Percentiles rank a stretch among this genome's conserved stretches.
phyloP scores from a whole-genome alignment of 2,797 vertebrate species.

The Eurystomus glaucurus region DNA sequence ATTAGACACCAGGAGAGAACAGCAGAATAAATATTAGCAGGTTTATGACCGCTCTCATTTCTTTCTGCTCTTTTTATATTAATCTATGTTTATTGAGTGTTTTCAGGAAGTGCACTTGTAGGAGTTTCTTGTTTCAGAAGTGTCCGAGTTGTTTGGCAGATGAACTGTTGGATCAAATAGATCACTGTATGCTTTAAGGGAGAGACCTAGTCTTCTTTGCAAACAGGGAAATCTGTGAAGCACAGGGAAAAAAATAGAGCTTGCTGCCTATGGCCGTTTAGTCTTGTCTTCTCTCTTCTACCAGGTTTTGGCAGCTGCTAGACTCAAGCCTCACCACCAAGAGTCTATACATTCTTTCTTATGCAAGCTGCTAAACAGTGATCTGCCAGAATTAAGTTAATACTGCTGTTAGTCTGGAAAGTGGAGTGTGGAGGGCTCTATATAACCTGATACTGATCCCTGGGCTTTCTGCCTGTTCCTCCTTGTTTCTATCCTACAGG shows the following conservation, averaged over 20 bases:
- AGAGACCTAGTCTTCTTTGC: rapidly evolving
- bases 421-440: background rate
- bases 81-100: background rate
- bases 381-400: background rate
- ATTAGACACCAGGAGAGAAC: background rate
- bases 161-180: background rate
- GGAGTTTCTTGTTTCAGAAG: background rate
- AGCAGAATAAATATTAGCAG: background rate
- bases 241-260: background rate
- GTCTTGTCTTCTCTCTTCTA: background rate
- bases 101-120: background rate
- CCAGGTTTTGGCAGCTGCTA: background rate
- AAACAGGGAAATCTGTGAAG: background rate
- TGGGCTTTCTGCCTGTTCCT: background rate
- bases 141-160: background rate
- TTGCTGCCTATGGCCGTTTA: background rate
- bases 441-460: background rate
- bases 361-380: background rate
- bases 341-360: background rate
- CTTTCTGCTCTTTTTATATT: background rate
- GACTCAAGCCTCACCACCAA: background rate
- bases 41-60: background rate
- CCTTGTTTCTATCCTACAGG: conserved; percentile 81
- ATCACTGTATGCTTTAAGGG: background rate
- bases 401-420: background rate